These are phyloP conservation scores for Acrobasis suavella DNA, from an alignment of 2,888 invertebrate species.

Conservation along the genomic window DNA sequence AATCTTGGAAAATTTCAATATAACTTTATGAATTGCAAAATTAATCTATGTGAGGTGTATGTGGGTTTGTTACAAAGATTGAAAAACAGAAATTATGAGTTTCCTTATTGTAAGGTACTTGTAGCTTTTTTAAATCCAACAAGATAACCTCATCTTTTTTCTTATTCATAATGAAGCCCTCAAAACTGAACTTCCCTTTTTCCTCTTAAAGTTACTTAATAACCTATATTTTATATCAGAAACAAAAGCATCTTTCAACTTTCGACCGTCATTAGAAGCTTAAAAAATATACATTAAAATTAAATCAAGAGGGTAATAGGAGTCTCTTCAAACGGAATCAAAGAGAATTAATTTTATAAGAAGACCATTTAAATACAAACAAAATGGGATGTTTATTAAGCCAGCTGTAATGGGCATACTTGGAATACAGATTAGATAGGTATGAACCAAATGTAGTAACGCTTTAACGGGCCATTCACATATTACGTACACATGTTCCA, in stretches of 20 bases:
- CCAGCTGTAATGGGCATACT: too few relatives aligned
- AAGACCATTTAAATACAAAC: neutral
- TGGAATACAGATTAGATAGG: too few relatives aligned
- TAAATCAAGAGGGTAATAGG: slow-evolving; percentile 26
- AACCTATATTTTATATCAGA: slow-evolving; percentile 26
- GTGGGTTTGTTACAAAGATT: too few relatives aligned
- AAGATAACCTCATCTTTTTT: neutral
- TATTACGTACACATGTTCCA: too few relatives aligned
- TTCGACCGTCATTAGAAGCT: neutral
- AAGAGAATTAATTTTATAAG: slow-evolving; percentile 5
- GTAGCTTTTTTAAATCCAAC: neutral
- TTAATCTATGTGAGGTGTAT: too few relatives aligned
- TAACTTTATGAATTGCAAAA: too few relatives aligned
- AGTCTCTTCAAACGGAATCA: neutral
- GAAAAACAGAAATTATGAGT: too few relatives aligned
- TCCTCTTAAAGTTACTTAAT: neutral
- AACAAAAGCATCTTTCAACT: slow-evolving; percentile 28
- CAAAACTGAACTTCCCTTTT: neutral
- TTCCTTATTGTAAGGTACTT: too few relatives aligned
- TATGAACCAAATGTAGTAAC: too few relatives aligned
- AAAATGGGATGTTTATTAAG: neutral
- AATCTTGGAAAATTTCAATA: too few relatives aligned
- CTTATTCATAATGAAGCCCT: neutral
- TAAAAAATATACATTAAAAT: slow-evolving; percentile 24
- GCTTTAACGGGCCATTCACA: too few relatives aligned